phyloP scores from a whole-genome alignment of 1,140 invertebrate genomes.

The Drusus annulatus region DNA sequence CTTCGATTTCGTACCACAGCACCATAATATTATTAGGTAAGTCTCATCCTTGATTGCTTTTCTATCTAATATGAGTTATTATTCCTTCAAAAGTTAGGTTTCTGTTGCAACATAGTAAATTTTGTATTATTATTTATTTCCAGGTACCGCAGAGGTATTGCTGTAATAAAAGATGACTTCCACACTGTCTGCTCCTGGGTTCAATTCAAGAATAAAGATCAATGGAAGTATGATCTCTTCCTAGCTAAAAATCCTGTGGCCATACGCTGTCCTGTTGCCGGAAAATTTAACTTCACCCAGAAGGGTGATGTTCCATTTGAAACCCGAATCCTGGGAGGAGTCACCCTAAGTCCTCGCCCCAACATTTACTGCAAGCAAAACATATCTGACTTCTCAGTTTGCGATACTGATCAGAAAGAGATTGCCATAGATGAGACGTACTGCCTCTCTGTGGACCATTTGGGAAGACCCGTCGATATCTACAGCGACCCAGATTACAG shows the following conservation, averaged over 20 bases:
- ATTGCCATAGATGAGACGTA: constrained; percentile 95
- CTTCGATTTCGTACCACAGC: constrained; percentile 95
- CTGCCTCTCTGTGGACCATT: constrained; percentile 95
- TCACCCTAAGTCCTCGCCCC: constrained; percentile 92
- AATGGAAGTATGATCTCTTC: constrained; percentile 92
- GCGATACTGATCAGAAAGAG: constrained; percentile 94
- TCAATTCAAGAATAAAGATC: constrained; percentile 86
- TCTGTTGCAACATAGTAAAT: neutral
- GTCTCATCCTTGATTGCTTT: neutral
- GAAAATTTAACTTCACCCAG: constrained; percentile 95
- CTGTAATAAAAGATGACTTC: constrained; percentile 91
- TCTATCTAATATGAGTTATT: neutral
- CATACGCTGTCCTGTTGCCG: constrained; percentile 94
- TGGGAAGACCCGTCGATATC: constrained; percentile 93
- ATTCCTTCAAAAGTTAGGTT: neutral
- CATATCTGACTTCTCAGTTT: constrained; percentile 95
- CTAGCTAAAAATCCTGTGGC: constrained; percentile 93
- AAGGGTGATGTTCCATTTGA: constrained; percentile 89
- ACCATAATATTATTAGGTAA: constrained; percentile 92
- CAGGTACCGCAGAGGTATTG: constrained; percentile 90
- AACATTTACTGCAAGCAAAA: constrained; percentile 95
- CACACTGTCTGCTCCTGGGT: constrained; percentile 95
- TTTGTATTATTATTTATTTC: constrained; percentile 53
- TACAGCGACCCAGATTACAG: constrained; percentile 97
- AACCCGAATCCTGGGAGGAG: constrained; percentile 94